Conservation (phyloP, 1,140 invertebrate species). For the Brachionus rubens region DNA sequence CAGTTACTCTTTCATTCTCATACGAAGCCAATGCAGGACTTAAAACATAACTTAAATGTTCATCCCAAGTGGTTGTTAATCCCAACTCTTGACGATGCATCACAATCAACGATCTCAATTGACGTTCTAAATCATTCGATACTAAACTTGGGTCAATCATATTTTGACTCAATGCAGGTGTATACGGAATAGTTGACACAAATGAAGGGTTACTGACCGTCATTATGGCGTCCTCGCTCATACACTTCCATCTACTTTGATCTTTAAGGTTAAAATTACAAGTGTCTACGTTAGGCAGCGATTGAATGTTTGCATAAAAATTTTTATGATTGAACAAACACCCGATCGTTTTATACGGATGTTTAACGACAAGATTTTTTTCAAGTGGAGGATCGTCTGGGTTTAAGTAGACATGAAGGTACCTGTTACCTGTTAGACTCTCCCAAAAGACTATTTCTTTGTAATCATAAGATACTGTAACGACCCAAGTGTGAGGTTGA, state of each 20-base stretch:
- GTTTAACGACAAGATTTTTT: slow-evolving; percentile 52
- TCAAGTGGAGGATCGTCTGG: slow-evolving; percentile 56
- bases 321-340: slow-evolving; percentile 60
- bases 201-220: slow-evolving; percentile 53
- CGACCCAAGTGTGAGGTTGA: slow-evolving; percentile 50
- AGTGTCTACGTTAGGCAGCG: slow-evolving; percentile 55
- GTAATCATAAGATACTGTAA: slow-evolving; percentile 48
- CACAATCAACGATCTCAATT: slow-evolving; percentile 50
- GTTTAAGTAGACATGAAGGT: slow-evolving; percentile 55
- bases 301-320: slow-evolving; percentile 62
- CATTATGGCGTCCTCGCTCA: slow-evolving; percentile 58
- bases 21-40: slow-evolving; percentile 59
- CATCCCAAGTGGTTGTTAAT: slow-evolving; percentile 59
- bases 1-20: slow-evolving; percentile 57
- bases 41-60: slow-evolving; percentile 58
- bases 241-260: slow-evolving; percentile 59
- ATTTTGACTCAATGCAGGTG: slow-evolving; percentile 53
- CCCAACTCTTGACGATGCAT: slow-evolving; percentile 53
- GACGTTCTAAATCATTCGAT: slow-evolving; percentile 58
- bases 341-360: slow-evolving; percentile 60
- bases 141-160: slow-evolving; percentile 50
- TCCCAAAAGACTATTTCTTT: slow-evolving; percentile 58
- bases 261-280: slow-evolving; percentile 58
- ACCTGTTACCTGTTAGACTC: slow-evolving; percentile 58
- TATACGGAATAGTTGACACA: slow-evolving; percentile 51